A percentile compares a stretch with the other conserved stretches of the same genome.
Evolutionary conservation across 2,113 vertebrate genomes (phyloP).

Genomic region (Amphilophus citrinellus): DNA sequence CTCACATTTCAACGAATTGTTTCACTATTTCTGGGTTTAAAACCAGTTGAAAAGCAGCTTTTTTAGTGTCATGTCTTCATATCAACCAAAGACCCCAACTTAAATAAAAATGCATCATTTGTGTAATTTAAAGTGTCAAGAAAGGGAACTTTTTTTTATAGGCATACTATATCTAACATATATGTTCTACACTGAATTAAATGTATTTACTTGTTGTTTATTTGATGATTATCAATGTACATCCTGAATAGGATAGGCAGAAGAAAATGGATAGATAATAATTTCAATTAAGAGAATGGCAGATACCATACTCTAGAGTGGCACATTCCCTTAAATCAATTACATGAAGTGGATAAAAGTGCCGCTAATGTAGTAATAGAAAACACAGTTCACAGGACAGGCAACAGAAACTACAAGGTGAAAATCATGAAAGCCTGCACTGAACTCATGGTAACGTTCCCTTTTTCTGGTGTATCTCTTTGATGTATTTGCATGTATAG

Average conservation of each 20-base stretch:
- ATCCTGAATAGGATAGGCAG: neutral
- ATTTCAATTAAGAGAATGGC: constrained; percentile 6
- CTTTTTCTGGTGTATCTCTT: neutral
- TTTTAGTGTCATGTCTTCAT: neutral
- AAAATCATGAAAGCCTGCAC: neutral
- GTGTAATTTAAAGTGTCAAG: neutral
- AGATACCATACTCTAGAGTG: neutral
- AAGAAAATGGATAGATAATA: neutral
- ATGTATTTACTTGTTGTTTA: neutral
- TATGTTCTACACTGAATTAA: neutral
- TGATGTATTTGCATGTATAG: neutral
- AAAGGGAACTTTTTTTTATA: neutral
- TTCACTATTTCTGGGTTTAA: neutral
- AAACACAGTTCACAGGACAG: neutral
- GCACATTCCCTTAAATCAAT: neutral
- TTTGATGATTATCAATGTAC: neutral
- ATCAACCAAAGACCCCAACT: neutral
- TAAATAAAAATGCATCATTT: neutral
- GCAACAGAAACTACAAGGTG: neutral
- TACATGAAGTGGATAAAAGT: neutral
- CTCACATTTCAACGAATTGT: too few relatives aligned
- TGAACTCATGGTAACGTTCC: neutral
- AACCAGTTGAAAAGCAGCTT: neutral
- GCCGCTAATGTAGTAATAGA: neutral
- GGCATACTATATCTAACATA: neutral